A percentile compares a stretch with the other conserved stretches of the same genome.
Conservation (phyloP, 2,888 invertebrate genomes). For the Tryphoninae sp. region DNA sequence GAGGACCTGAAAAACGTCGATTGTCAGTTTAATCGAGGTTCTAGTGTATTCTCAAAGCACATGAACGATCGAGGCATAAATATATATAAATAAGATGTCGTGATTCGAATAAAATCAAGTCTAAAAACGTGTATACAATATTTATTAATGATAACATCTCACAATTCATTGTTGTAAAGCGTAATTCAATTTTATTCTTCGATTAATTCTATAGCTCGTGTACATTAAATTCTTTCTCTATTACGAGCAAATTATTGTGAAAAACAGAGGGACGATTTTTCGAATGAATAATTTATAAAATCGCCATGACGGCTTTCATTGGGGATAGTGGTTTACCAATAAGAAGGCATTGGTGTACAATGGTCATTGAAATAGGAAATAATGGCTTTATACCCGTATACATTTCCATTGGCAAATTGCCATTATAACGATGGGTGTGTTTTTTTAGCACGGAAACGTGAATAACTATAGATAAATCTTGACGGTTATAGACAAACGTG, state of each 20-base stretch:
- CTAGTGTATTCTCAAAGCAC: no score
- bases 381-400: background rate
- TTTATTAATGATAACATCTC: no score
- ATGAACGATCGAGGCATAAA: no score
- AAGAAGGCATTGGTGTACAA: background rate
- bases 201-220: no score
- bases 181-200: no score
- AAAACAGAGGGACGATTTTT: background rate
- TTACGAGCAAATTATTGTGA: background rate
- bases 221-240: background rate
- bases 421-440: conserved; percentile 11
- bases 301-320: background rate
- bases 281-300: background rate
- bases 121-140: no score
- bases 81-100: no score
- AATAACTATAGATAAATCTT: conserved; percentile 19
- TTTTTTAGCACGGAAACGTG: conserved; percentile 1
- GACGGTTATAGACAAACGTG: conserved; percentile 33
- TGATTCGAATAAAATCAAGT: no score
- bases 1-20: no score
- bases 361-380: conserved; percentile 28
- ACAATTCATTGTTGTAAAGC: no score
- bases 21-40: no score
- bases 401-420: conserved; percentile 28
- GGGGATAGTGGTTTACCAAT: conserved; percentile 7